Percentiles rank a stretch among this genome's conserved stretches.
Conservation (phyloP, 1,140 invertebrate genomes). For the Drosophila subpulchrella region DNA sequence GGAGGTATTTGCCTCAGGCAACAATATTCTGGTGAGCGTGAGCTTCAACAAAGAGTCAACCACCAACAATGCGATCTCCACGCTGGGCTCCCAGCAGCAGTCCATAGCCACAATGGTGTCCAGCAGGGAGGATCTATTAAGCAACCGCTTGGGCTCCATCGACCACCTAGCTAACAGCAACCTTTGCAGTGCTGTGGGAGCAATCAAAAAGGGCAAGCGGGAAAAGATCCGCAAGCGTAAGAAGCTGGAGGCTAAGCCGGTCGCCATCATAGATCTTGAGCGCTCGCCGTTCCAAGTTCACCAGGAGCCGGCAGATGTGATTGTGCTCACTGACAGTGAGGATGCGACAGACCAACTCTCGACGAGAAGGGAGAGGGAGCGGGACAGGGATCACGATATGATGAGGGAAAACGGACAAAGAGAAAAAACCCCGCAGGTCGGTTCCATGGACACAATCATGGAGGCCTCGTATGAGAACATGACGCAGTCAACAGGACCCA, state of each 20-base stretch:
- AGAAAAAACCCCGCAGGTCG: conserved; percentile 66
- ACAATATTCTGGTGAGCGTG: conserved; percentile 96
- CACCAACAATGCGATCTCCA: conserved; percentile 60
- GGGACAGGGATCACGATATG: conserved; percentile 38
- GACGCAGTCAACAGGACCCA: conserved; percentile 86
- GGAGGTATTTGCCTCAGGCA: conserved; percentile 95
- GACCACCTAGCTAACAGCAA: conserved; percentile 37
- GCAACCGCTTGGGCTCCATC: conserved; percentile 63
- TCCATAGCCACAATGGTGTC: conserved; percentile 71
- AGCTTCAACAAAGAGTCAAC: conserved; percentile 91
- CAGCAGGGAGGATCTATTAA: conserved; percentile 70
- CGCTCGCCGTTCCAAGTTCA: conserved; percentile 92
- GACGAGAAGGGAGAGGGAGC: conserved; percentile 20
- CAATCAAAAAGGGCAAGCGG: conserved; percentile 53
- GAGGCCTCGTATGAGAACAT: conserved; percentile 76
- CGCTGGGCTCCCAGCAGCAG: conserved; percentile 14
- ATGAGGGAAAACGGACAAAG: conserved; percentile 62
- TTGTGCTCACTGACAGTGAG: conserved; percentile 92
- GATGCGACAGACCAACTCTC: conserved; percentile 85
- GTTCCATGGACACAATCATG: conserved; percentile 70
- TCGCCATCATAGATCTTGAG: conserved; percentile 94
- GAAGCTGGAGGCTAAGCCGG: conserved; percentile 87
- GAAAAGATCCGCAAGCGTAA: conserved; percentile 72
- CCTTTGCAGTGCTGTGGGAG: conserved; percentile 7
- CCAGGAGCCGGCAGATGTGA: conserved; percentile 91